Base-by-base conservation (phyloP, 2,113 vertebrate species). In the Triplophysa tibetana region DNA sequence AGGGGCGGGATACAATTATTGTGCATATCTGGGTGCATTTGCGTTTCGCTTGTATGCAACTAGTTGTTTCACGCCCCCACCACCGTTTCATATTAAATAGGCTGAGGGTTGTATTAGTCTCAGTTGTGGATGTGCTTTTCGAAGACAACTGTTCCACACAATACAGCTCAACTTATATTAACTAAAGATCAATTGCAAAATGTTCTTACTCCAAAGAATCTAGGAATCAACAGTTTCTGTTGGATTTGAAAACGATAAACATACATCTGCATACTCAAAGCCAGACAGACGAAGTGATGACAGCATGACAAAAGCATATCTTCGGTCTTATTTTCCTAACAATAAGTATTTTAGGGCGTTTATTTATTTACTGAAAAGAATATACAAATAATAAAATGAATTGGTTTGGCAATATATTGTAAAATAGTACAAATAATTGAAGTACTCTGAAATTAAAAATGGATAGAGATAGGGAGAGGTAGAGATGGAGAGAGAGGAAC, bases 401-500 rank as follows among this genome's bases (percentile, higher is more conserved):
- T 11, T 26, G 41, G 6, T 0, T 5, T 63, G 24, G 19, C 2
- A 12, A 13, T 66, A 43, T 21, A 13, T 1, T 1, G 33, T 38
- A 7, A 38, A 29, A 10, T 41, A 3, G 19, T n/a, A 4, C 69
- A 70, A 68, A 9, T n/a, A 29, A 14, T 13, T 48, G 19, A 17
- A 45, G 1, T 11, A 26, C 21, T 45, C 26, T 62, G 8, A 62
- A 60, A 61, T 43, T 43, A 6, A 10, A 41, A 23, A 16, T 14
- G 6, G 38, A 24, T 4, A 48, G 38, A 63, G 41, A 75, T 21
- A 90, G 88, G 86, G 90, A 86, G 58, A 63, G 58, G 63, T 9
- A 90, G 88, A 87, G 89, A 29, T 29, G 16, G 17, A 62, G n/a
- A 45, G 43, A 90, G 88, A 87, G 89, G 87, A 86, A 21, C 69